A percentile compares a stretch with the other conserved stretches of the same genome.
These are phyloP conservation scores for Echinarachnius parma DNA, from an alignment of 53 echinoderm and acorn worm species.

Conservation along the genomic window DNA sequence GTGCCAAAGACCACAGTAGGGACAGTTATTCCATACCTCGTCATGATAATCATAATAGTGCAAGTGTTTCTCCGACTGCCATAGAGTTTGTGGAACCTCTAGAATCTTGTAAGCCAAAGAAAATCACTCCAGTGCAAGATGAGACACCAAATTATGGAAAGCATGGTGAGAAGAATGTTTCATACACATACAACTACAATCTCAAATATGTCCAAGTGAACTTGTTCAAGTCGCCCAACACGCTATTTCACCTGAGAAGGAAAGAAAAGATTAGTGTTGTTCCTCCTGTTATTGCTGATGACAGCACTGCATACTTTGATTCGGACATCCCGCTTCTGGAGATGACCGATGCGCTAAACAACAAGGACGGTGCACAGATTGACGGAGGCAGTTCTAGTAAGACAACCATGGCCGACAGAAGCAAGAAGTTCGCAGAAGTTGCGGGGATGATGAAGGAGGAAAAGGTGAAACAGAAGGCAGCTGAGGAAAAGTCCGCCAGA, in stretches of 20 bases:
- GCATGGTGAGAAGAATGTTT: not conserved
- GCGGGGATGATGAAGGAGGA: slow-evolving; percentile 37
- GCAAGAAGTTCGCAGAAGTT: slow-evolving; percentile 24
- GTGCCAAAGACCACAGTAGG: not conserved
- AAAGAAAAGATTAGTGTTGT: slow-evolving; percentile 11
- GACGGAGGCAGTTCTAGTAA: not conserved
- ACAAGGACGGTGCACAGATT: not conserved
- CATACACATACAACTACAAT: slow-evolving; percentile 36
- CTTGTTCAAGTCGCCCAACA: slow-evolving; percentile 25
- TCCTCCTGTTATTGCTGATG: not conserved
- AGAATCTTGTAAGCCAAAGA: not conserved
- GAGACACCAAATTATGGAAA: not conserved
- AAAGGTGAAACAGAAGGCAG: slow-evolving; percentile 17
- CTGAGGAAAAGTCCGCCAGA: slow-evolving; percentile 9
- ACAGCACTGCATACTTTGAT: slow-evolving; percentile 37
- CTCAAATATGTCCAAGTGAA: slow-evolving; percentile 42
- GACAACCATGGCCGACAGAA: slow-evolving; percentile 7
- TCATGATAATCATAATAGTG: not conserved
- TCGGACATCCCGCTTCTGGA: slow-evolving; percentile 37
- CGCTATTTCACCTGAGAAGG: not conserved
- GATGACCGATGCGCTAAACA: slow-evolving; percentile 36
- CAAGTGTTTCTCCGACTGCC: not conserved
- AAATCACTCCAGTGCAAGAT: not conserved
- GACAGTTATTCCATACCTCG: not conserved
- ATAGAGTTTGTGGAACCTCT: not conserved